A percentile compares a stretch with the other conserved stretches of the same genome.
Conservation (phyloP, 2,888 invertebrate genomes). For the Idaea aversata region DNA sequence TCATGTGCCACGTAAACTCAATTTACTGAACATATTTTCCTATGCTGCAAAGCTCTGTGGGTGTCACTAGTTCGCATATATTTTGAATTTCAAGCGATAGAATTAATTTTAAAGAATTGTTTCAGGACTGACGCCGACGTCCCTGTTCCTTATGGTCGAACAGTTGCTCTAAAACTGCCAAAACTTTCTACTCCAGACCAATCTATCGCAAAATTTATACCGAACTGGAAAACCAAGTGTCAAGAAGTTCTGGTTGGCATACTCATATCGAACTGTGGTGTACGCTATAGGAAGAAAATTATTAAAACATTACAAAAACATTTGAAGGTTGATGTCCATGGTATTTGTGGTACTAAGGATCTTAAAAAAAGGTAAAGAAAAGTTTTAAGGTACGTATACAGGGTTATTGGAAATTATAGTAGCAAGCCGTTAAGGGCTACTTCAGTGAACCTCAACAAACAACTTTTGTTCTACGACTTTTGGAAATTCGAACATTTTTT, state of each 20-base stretch:
- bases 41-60: too few species aligned
- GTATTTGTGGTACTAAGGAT: constrained; percentile 82
- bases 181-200: constrained; percentile 19
- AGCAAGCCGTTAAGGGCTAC: too few species aligned
- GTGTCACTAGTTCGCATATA: too few species aligned
- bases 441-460: too few species aligned
- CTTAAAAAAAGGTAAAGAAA: constrained; percentile 53
- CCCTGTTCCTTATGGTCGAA: constrained; percentile 81
- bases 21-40: too few species aligned
- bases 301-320: constrained; percentile 6
- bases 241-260: constrained; percentile 48
- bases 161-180: constrained; percentile 44
- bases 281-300: constrained; percentile 1
- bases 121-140: constrained; percentile 74
- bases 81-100: too few species aligned
- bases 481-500: too few species aligned
- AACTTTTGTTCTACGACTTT: too few species aligned
- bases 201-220: constrained; percentile 23
- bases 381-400: too few species aligned
- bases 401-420: too few species aligned
- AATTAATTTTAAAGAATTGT: background rate
- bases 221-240: constrained; percentile 53
- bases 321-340: constrained; percentile 64
- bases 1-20: too few species aligned
- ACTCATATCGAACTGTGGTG: constrained; percentile 35